Conservation (phyloP, 92 coral and sea anemone genomes). For the Scolanthus callimorphus region DNA sequence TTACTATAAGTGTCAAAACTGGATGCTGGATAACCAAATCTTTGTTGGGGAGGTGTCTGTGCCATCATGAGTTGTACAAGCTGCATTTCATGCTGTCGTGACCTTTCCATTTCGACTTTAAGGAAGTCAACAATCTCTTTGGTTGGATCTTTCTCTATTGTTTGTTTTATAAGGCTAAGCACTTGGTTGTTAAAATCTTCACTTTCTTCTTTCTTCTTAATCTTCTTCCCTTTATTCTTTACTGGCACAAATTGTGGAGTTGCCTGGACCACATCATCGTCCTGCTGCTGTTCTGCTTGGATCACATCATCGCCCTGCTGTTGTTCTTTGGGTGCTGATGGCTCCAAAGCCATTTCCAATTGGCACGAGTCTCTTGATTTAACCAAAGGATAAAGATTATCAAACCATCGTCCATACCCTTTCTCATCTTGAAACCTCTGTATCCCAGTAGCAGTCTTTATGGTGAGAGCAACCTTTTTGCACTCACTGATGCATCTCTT, state of each 20-base stretch:
- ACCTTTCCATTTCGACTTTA: constrained; percentile 1
- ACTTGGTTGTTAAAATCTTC: neutral
- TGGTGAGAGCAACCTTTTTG: neutral
- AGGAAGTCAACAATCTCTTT: neutral
- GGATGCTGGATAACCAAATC: no score
- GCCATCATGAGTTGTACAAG: no score
- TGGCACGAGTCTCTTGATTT: constrained; percentile 1
- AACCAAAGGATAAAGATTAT: neutral
- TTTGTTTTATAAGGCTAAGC: neutral
- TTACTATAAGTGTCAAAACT: no score
- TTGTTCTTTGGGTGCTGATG: neutral
- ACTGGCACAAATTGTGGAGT: neutral
- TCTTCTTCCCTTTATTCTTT: neutral
- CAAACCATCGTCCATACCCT: constrained; percentile 1
- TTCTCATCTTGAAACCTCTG: neutral
- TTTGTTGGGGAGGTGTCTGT: no score
- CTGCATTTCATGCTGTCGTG: constrained; percentile 3
- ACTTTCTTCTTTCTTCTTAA: neutral
- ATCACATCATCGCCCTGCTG: no score
- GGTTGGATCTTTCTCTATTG: neutral
- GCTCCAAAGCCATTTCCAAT: neutral
- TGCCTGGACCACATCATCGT: no score
- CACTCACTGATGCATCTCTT: constrained; percentile 2
- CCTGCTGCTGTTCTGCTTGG: no score
- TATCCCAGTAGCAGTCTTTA: constrained; percentile 5